A percentile compares a stretch with the other conserved stretches of the same genome.
Evolutionary conservation across 2,113 vertebrate genomes (phyloP).

Genomic region (Barnardius zonarius): DNA sequence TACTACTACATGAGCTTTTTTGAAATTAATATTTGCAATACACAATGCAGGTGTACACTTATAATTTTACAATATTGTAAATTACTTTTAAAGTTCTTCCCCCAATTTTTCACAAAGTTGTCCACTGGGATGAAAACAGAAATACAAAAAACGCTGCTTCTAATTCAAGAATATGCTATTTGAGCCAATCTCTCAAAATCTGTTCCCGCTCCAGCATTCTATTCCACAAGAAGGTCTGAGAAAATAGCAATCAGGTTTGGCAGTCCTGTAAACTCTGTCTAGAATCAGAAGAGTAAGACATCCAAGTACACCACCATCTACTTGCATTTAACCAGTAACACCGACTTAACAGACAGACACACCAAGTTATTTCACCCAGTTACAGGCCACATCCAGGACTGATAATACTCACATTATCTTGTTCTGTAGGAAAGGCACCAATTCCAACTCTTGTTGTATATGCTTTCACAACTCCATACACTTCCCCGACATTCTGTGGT

Average conservation of each 20-base stretch:
- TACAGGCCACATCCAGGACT: neutral
- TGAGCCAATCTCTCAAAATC: neutral
- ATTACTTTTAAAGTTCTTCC: neutral
- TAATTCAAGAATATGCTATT: neutral
- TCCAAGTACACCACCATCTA: neutral
- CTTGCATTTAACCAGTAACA: neutral
- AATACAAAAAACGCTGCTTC: neutral
- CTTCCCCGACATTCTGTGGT: constrained; percentile 90
- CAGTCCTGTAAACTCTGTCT: neutral
- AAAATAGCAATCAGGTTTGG: neutral
- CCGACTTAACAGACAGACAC: neutral
- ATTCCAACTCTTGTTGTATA: constrained; percentile 97
- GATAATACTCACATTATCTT: constrained; percentile 84
- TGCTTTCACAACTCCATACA: constrained; percentile 94
- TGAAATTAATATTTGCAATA: neutral
- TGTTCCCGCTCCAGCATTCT: neutral
- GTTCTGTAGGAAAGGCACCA: constrained; percentile 94
- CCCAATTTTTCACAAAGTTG: neutral
- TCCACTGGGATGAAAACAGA: neutral
- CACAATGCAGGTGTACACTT: neutral
- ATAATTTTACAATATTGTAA: neutral
- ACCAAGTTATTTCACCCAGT: neutral
- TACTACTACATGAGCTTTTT: neutral
- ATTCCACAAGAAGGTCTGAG: neutral
- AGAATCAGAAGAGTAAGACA: neutral